These are phyloP conservation scores for Anarsia innoxiella DNA, from an alignment of 2,888 invertebrate species.

Conservation along the genomic window DNA sequence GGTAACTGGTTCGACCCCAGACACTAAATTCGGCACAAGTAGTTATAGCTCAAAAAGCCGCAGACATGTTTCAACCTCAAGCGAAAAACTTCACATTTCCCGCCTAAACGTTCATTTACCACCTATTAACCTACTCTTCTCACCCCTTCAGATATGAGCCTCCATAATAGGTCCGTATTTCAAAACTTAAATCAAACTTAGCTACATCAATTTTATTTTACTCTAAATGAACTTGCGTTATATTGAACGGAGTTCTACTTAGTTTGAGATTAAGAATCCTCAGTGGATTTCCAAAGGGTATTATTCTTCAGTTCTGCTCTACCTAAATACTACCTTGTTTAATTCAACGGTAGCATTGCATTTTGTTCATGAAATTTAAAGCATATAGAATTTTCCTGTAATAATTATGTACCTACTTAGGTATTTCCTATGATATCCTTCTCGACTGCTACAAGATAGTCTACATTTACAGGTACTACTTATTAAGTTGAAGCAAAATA, in stretches of 20 bases:
- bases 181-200: constrained; percentile 22
- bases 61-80: no score
- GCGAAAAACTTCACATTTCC: no score
- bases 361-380: not conserved
- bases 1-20: no score
- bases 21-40: no score
- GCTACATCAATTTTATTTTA: constrained; percentile 16
- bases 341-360: constrained; percentile 4
- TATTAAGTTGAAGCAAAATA: constrained; percentile 24
- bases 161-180: constrained; percentile 23
- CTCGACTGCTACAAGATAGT: no score
- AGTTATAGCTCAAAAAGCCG: no score
- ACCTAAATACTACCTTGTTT: constrained; percentile 10
- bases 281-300: constrained; percentile 8
- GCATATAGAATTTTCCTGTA: no score
- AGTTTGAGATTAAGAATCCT: constrained; percentile 9
- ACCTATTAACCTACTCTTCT: constrained; percentile 27
- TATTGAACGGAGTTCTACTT: constrained; percentile 13
- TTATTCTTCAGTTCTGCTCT: constrained; percentile 12
- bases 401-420: no score
- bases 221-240: constrained; percentile 11
- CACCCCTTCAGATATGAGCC: constrained; percentile 27
- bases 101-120: constrained; percentile 38
- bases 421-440: no score
- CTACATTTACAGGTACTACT: no score